Evolutionary conservation across 2,888 invertebrate species (phyloP).

Genomic region (Podotricha telesiphe): DNA sequence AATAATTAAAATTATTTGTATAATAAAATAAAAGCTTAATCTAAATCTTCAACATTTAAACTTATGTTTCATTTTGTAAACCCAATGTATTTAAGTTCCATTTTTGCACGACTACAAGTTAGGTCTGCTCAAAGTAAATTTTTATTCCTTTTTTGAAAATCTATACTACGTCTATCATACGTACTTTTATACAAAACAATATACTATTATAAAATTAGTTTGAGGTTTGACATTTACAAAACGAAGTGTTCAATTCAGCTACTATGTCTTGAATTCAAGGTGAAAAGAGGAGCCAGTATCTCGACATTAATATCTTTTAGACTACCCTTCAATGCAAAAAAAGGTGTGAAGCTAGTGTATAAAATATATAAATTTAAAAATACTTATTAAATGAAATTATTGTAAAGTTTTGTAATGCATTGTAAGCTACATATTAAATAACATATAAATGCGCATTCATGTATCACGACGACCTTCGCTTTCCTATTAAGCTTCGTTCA

Average conservation of each 20-base stretch:
- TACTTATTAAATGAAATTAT: not conserved
- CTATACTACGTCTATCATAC: not conserved
- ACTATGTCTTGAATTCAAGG: too few species aligned
- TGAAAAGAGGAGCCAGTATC: too few species aligned
- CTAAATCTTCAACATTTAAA: not conserved
- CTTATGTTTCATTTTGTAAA: not conserved
- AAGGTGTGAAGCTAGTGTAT: too few species aligned
- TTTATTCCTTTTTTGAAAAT: not conserved
- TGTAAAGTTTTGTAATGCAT: not conserved
- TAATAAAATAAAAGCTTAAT: not conserved
- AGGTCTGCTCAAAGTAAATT: not conserved
- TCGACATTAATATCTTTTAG: too few species aligned
- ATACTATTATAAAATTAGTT: too few species aligned
- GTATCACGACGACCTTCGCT: slow-evolving; percentile 37
- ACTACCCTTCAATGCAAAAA: too few species aligned
- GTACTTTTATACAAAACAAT: too few species aligned
- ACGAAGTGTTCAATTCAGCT: too few species aligned
- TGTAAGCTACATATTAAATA: slow-evolving; percentile 13
- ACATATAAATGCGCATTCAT: slow-evolving; percentile 30
- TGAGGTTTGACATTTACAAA: too few species aligned
- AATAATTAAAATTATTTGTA: not conserved
- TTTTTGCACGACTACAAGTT: not conserved
- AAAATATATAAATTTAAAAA: not conserved
- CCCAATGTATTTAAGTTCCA: not conserved
- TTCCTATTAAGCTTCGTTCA: slow-evolving; percentile 41